Percentiles rank a stretch among this genome's conserved stretches.
Evolutionary conservation across 1,140 invertebrate species (phyloP).

Genomic region (Sarcophaga bullata): DNA sequence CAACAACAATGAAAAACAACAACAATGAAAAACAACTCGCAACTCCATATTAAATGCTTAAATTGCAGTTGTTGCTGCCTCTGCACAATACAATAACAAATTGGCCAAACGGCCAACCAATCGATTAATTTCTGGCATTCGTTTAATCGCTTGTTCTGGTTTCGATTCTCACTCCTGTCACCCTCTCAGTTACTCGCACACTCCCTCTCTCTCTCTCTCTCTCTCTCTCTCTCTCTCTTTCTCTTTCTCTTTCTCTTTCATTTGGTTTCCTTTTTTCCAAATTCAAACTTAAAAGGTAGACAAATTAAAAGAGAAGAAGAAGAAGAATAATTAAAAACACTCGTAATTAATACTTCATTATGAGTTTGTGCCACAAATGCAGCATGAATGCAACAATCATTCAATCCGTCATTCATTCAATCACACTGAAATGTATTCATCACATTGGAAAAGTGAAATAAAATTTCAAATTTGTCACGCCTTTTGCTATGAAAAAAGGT

Average conservation of each 20-base stretch:
- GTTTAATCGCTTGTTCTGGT: not conserved
- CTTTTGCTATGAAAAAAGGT: slow-evolving; percentile 20
- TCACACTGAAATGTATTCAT: slow-evolving; percentile 32
- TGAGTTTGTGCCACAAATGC: not conserved
- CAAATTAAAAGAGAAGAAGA: too few species aligned
- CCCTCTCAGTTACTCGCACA: too few species aligned
- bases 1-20: not conserved
- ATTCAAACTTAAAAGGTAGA: not conserved
- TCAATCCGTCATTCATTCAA: too few species aligned
- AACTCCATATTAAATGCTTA: too few species aligned
- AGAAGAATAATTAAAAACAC: not conserved
- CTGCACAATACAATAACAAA: slow-evolving; percentile 56
- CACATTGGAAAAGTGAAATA: slow-evolving; percentile 22
- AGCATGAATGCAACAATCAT: not conserved
- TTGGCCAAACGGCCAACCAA: slow-evolving; percentile 60
- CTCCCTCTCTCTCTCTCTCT: not conserved
- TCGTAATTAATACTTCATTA: slow-evolving; percentile 33
- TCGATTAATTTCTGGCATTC: not conserved
- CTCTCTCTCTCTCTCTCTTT: not conserved
- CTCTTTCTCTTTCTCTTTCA: too few species aligned
- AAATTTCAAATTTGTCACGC: slow-evolving; percentile 44
- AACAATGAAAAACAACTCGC: too few species aligned
- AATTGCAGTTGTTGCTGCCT: not conserved
- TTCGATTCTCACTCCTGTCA: not conserved
- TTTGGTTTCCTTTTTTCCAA: not conserved